Evolutionary conservation across 2,797 vertebrate species (phyloP).

Genomic region (Tiaroga cobitis): DNA sequence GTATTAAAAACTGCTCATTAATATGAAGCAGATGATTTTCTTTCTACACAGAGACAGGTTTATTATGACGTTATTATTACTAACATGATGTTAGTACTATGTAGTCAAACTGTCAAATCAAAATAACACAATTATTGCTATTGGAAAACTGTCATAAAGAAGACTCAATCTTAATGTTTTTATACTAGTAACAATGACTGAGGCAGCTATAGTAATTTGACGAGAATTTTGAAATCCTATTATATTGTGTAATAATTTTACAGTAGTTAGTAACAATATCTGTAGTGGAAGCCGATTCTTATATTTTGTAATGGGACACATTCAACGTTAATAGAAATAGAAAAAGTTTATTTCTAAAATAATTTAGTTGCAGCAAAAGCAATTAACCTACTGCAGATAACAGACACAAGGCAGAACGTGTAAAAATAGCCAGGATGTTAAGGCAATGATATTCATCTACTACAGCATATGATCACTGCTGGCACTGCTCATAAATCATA

Average conservation of each 20-base stretch:
- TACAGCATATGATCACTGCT: conserved; percentile 25
- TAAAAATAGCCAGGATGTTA: conserved; percentile 18
- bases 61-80: too few species aligned
- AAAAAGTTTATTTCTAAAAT: neutral
- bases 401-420: conserved; percentile 13
- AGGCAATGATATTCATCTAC: conserved; percentile 16
- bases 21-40: neutral
- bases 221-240: neutral
- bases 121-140: neutral
- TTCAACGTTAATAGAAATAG: neutral
- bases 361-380: neutral
- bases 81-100: too few species aligned
- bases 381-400: conserved; percentile 5
- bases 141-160: neutral
- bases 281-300: neutral
- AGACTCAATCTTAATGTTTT: neutral
- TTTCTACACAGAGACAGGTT: neutral
- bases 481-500: conserved; percentile 33
- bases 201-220: neutral
- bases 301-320: neutral
- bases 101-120: neutral
- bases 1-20: neutral
- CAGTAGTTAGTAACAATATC: neutral
- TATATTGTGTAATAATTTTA: neutral
- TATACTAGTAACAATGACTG: neutral